These are phyloP conservation scores for Melanotus villosus DNA, from an alignment of 2,888 invertebrate genomes.

Conservation along the genomic window DNA sequence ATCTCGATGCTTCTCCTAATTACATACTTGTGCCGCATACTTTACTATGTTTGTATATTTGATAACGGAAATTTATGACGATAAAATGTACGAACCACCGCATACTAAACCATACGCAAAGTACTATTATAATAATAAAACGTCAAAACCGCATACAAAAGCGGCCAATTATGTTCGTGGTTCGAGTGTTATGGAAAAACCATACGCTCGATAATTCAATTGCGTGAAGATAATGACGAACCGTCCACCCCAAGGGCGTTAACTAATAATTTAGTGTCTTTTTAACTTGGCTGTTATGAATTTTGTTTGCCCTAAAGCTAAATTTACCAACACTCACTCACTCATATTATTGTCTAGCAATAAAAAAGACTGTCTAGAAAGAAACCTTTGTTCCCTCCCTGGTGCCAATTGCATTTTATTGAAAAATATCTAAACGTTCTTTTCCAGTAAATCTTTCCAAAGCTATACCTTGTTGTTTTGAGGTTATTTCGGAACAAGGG, in stretches of 20 bases:
- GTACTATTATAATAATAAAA: conserved; percentile 34
- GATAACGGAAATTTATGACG: conserved; percentile 6
- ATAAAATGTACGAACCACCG: background rate
- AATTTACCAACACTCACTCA: too few relatives aligned
- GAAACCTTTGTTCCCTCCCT: too few relatives aligned
- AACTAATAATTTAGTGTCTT: conserved; percentile 15
- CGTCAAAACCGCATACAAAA: conserved; percentile 31
- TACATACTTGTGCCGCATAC: background rate
- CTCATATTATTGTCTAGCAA: too few relatives aligned
- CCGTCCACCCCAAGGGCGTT: background rate
- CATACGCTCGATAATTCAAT: conserved; percentile 27
- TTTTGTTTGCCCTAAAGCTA: too few relatives aligned
- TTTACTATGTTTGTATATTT: conserved; percentile 9
- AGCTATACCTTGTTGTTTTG: too few relatives aligned
- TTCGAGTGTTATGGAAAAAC: conserved; percentile 31
- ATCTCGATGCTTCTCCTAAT: conserved; percentile 28
- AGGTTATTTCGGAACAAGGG: too few relatives aligned
- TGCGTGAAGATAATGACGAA: conserved; percentile 31
- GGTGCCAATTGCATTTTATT: too few relatives aligned
- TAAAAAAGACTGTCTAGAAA: too few relatives aligned
- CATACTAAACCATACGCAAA: conserved; percentile 28
- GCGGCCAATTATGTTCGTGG: conserved; percentile 32
- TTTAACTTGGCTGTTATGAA: background rate
- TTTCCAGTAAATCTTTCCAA: too few relatives aligned
- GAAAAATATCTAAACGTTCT: too few relatives aligned